Evolutionary conservation across 2,888 invertebrate species (phyloP).

Genomic region (Notodonta dromedarius): DNA sequence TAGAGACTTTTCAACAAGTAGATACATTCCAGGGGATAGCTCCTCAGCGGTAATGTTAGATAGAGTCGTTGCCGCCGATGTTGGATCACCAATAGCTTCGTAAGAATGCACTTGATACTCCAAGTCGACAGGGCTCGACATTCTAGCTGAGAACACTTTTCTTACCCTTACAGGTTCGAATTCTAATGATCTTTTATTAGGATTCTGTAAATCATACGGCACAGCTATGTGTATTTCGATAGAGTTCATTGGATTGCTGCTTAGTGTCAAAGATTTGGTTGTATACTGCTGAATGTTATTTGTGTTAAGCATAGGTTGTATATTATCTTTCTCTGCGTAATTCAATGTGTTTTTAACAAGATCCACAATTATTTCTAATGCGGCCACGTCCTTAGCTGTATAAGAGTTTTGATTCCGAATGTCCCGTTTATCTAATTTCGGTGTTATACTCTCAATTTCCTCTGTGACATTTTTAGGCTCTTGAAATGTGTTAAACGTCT

Average conservation of each 20-base stretch:
- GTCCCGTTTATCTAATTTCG: constrained; percentile 41
- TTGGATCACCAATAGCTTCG: constrained; percentile 31
- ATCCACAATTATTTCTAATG: constrained; percentile 66
- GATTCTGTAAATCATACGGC: constrained; percentile 44
- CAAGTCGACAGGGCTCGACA: constrained; percentile 67
- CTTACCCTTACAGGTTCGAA: constrained; percentile 45
- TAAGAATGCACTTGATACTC: constrained; percentile 65
- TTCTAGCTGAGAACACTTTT: constrained; percentile 64
- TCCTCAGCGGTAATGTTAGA: constrained; percentile 10
- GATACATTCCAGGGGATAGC: constrained; percentile 58
- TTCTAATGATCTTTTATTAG: constrained; percentile 49
- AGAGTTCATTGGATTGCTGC: constrained; percentile 42
- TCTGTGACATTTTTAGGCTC: not conserved
- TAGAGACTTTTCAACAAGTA: constrained; percentile 53
- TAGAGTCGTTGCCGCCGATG: constrained; percentile 10
- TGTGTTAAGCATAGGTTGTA: not conserved
- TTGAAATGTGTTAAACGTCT: not conserved
- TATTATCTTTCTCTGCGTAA: constrained; percentile 32
- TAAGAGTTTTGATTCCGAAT: constrained; percentile 33
- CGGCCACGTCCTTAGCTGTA: constrained; percentile 67
- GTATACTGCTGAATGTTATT: not conserved
- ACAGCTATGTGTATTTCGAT: constrained; percentile 69
- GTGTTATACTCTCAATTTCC: not conserved
- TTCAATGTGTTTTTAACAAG: constrained; percentile 50
- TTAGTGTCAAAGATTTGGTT: constrained; percentile 4